These are phyloP conservation scores for Leptobrachium leishanense DNA, from an alignment of 2,113 vertebrate species.

Conservation along the genomic window DNA sequence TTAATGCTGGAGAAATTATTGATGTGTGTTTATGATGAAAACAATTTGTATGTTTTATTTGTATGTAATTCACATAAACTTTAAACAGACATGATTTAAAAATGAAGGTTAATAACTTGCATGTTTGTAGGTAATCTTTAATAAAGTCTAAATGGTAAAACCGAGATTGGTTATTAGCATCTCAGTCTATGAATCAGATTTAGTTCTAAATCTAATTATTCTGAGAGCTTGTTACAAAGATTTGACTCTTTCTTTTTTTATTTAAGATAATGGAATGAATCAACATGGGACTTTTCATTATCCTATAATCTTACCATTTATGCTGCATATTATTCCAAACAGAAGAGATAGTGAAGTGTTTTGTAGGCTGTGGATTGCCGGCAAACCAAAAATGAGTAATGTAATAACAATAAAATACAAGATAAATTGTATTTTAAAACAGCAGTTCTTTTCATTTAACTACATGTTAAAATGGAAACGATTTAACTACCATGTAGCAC, in stretches of 20 bases:
- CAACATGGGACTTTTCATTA: constrained; percentile 48
- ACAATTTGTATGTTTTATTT: no score
- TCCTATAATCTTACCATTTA: constrained; percentile 44
- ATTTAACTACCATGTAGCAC: neutral
- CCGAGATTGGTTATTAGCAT: constrained; percentile 31
- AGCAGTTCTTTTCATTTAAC: constrained; percentile 8
- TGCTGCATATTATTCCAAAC: constrained; percentile 42
- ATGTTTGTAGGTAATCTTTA: constrained; percentile 32
- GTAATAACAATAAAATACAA: constrained; percentile 26
- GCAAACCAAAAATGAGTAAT: constrained; percentile 26
- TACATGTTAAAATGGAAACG: neutral
- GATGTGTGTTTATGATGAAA: no score
- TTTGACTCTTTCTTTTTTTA: constrained; percentile 41
- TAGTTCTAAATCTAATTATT: constrained; percentile 45
- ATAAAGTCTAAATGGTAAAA: constrained; percentile 34
- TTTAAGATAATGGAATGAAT: constrained; percentile 45
- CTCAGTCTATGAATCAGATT: constrained; percentile 43
- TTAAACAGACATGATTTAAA: neutral
- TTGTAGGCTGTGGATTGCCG: constrained; percentile 20
- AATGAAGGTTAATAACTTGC: constrained; percentile 29
- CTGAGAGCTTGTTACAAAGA: constrained; percentile 46
- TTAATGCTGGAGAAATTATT: no score
- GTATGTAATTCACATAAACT: neutral
- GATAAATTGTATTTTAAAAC: constrained; percentile 29
- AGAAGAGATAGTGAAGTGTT: constrained; percentile 39